Conservation (phyloP, 2,797 vertebrate genomes). For the Sebastes flavidus region DNA sequence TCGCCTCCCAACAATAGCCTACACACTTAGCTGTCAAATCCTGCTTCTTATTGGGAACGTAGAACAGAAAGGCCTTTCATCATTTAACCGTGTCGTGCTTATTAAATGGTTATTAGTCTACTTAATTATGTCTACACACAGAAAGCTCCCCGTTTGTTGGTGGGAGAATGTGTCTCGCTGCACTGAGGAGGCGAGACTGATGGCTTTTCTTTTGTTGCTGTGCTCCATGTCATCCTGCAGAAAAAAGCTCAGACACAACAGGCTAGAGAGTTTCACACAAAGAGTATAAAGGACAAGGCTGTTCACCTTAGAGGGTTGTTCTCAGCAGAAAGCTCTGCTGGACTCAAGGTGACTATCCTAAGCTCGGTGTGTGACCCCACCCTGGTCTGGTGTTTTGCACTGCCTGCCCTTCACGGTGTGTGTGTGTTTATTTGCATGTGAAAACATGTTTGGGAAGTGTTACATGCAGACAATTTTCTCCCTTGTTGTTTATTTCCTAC, state of each 20-base stretch:
- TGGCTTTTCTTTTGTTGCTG: conserved; percentile 49
- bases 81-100: conserved; percentile 11
- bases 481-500: neutral
- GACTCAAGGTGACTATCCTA: conserved; percentile 86
- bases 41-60: conserved; percentile 16
- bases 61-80: conserved; percentile 59
- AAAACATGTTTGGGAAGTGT: conserved; percentile 4
- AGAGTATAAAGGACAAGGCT: conserved; percentile 97
- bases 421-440: conserved; percentile 30
- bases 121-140: conserved; percentile 31
- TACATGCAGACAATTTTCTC: conserved; percentile 1
- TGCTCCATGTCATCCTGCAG: conserved; percentile 78
- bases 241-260: conserved; percentile 92
- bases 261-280: conserved; percentile 95
- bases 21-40: conserved; percentile 43
- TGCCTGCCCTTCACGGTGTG: neutral
- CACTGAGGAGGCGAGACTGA: conserved; percentile 22
- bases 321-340: conserved; percentile 79
- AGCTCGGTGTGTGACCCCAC: conserved; percentile 31
- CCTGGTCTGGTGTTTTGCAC: conserved; percentile 13
- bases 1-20: conserved; percentile 38
- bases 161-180: conserved; percentile 33
- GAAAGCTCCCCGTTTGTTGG: conserved; percentile 2
- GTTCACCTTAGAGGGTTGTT: conserved; percentile 92
- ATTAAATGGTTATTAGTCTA: conserved; percentile 51